A percentile compares a stretch with the other conserved stretches of the same genome.
phyloP scores from a whole-genome alignment of 1,140 invertebrate species.

The Drosophila triauraria region DNA sequence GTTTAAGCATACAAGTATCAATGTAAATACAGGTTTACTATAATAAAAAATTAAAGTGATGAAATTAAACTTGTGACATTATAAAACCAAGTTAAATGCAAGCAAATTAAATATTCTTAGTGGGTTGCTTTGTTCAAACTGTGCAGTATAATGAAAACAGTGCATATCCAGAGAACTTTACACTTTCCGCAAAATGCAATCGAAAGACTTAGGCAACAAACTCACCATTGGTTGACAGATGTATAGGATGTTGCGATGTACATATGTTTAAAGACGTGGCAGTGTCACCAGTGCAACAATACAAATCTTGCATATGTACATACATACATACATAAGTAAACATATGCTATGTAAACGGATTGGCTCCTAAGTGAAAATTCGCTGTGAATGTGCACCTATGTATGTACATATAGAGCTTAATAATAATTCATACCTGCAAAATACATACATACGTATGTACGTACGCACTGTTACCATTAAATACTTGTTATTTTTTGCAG shows the following conservation, averaged over 20 bases:
- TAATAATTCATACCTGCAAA: neutral
- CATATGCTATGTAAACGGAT: constrained; percentile 19
- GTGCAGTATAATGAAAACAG: neutral
- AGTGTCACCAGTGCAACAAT: constrained; percentile 45
- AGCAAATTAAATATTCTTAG: neutral
- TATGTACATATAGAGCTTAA: neutral
- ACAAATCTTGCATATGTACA: constrained; percentile 20
- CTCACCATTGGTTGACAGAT: neutral
- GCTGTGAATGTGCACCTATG: neutral
- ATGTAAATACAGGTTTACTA: constrained; percentile 11
- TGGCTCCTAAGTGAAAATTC: neutral
- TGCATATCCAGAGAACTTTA: too few relatives aligned
- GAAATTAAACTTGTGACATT: neutral
- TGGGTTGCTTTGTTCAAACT: constrained; percentile 4
- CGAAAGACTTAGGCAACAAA: constrained; percentile 40
- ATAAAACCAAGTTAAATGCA: neutral
- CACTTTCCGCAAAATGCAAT: neutral
- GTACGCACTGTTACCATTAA: neutral
- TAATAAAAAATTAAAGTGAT: neutral
- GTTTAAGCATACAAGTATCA: neutral
- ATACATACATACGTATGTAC: neutral
- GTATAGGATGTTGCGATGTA: constrained; percentile 9
- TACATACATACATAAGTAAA: constrained; percentile 13
- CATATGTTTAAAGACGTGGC: constrained; percentile 47
- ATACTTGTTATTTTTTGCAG: constrained; percentile 14